Evolutionary conservation across 1,140 invertebrate genomes (phyloP), one percentile per base, ranked within the genome.

Genomic region (Ptiloglossa arizonensis): DNA sequence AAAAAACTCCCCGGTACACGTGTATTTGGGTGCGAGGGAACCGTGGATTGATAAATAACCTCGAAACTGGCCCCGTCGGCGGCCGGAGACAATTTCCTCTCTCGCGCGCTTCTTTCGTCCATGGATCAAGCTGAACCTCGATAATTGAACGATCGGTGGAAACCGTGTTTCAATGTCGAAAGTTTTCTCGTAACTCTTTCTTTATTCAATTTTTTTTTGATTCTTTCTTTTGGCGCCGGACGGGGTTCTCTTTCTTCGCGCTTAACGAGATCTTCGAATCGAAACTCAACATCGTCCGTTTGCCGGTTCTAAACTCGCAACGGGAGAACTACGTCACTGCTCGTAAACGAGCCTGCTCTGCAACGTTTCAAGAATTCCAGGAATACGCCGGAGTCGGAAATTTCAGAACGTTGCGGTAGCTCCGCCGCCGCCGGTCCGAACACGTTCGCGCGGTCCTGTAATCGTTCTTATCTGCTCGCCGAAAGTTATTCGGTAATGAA

Each of bases 401-500:
- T n/a, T n/a, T n/a, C n/a, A n/a, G n/a, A n/a, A n/a, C n/a, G n/a
- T n/a, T n/a, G n/a, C n/a, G n/a, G n/a, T n/a, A 35, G 32, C 32
- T 35, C 32, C 6, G 32, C 3, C 32, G 32, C 6, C 6, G 32
- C 32, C 1, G 32, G 1, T n/a, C n/a, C n/a, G n/a, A n/a, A n/a
- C n/a, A n/a, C n/a, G n/a, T n/a, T n/a, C n/a, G n/a, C n/a, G n/a
- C n/a, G n/a, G n/a, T n/a, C n/a, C 2, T 9, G 8, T 17, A 35
- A 56, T 56, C 24, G 38, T 4, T 67, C 41, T 73, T 38, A 52
- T 64, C 67, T 44, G 35, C 19, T 8, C 22, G 11, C 17, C 17
- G 17, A 41, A 11, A 41, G 44, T 22, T 24, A 3, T 81, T 75
- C 68, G 70, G 78, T 80, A 68, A 85, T 82, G 63, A 82, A 70